These are phyloP conservation scores for Salarias fasciatus DNA, from an alignment of 2,797 vertebrate genomes.

Conservation along the genomic window DNA sequence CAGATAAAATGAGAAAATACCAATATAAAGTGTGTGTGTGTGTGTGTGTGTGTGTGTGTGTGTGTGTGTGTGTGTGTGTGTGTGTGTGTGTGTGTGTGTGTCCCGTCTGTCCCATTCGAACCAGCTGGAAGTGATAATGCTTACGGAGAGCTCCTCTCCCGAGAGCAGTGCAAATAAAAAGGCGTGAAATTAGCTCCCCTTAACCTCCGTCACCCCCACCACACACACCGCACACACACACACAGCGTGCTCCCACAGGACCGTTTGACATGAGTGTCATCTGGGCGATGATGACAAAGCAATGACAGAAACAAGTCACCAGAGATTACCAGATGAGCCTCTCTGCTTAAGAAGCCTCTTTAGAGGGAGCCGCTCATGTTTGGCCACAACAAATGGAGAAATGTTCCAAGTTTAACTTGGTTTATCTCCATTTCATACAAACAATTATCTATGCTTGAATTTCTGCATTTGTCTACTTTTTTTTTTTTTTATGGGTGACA, in stretches of 20 bases:
- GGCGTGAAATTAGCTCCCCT: slow-evolving; percentile 84
- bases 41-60: slow-evolving; percentile 9
- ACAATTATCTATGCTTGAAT: too few relatives aligned
- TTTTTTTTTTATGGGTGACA: too few relatives aligned
- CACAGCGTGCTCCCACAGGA: slow-evolving; percentile 44
- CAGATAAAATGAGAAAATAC: too few relatives aligned
- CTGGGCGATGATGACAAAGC: slow-evolving; percentile 67
- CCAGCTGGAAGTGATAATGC: slow-evolving; percentile 81
- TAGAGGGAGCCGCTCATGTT: too few relatives aligned
- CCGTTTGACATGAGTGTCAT: slow-evolving; percentile 69
- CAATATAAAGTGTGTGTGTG: too few relatives aligned
- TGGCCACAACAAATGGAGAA: too few relatives aligned
- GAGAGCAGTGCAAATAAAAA: slow-evolving; percentile 82
- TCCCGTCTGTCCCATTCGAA: slow-evolving; percentile 59
- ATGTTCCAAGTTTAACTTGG: too few relatives aligned
- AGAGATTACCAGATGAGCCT: slow-evolving; percentile 70
- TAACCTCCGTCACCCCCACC: slow-evolving; percentile 72
- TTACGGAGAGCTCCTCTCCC: slow-evolving; percentile 74
- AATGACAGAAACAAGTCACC: slow-evolving; percentile 65
- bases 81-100: background rate
- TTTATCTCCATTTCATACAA: too few relatives aligned
- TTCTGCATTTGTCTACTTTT: too few relatives aligned
- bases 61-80: slow-evolving; percentile 9
- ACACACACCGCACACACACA: slow-evolving; percentile 16
- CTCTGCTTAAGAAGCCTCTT: slow-evolving; percentile 5